Base-by-base conservation (phyloP, 2,888 invertebrate genomes). In the Elaeidobius kamerunicus region DNA sequence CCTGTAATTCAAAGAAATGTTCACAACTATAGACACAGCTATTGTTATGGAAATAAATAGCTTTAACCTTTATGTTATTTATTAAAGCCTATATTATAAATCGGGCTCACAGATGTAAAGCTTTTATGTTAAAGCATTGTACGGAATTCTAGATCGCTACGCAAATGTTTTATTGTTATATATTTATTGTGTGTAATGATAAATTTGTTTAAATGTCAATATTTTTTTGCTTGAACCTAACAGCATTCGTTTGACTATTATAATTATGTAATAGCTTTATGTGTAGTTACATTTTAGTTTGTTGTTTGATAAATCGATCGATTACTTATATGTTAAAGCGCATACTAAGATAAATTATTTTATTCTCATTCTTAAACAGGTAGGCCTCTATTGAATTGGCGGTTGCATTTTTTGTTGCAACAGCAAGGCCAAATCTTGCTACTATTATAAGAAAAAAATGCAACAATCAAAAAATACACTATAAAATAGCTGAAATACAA, bases 31-130 rank as follows among this genome's bases (percentile, higher is more conserved):
- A 30, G 36, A 39, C 36, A 28, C 19, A 43, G 27, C 44, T 35
- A 54, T 53, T 53, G 53, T 54, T 54, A 49, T 48, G 38, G 20
- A 48, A 48, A 48, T 48, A 47, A 38, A 53, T 48, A 32, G 43
- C 30, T 48, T 32, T 53, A 48, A 48, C 48, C 48, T 48, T 48
- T 48, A 19, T 28, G 17, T 48, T 53, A 48, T 53, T 53, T 48
- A 48, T 38, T 43, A 48, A 36, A 47, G 38, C 30, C 39, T 41
- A 44, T 48, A 53, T 53, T 53, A 41, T 48, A 48, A 53, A 53
- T 48, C 48, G 39, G 44, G 48, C 32, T 28, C 44, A 35, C 38
- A 53, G 44, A 53, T 28, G 42, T 36, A 35, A 18, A 11, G 20
- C 32, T 23, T n/a, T 34, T 19, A 35, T 27, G 3, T 44, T 51